Conservation (phyloP, 2,888 invertebrate species). For the Apeira syringaria region DNA sequence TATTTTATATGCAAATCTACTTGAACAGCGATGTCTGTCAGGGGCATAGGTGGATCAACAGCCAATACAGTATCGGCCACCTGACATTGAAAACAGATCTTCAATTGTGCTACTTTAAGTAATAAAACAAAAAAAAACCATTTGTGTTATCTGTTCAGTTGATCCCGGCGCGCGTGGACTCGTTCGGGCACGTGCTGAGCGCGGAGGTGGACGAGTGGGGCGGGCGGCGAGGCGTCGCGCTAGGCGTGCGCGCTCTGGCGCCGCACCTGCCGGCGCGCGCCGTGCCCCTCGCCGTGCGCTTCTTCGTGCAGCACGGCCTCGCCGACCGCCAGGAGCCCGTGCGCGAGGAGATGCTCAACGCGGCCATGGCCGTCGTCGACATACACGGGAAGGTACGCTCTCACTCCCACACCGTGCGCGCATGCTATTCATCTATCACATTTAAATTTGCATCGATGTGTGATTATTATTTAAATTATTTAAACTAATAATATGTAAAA, state of each 20-base stretch:
- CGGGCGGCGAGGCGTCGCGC: conserved; percentile 93
- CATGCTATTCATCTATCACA: too few species aligned
- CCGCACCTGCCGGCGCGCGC: conserved; percentile 86
- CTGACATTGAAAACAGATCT: too few species aligned
- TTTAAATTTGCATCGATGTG: too few species aligned
- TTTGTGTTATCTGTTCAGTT: conserved; percentile 66
- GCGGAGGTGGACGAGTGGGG: conserved; percentile 96
- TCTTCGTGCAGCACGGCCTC: conserved; percentile 93
- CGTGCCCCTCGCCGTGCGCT: conserved; percentile 88
- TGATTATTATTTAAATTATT: too few species aligned
- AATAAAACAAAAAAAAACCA: too few species aligned
- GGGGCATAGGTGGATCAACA: too few species aligned
- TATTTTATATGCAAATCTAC: too few species aligned
- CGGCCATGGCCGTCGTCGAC: conserved; percentile 96
- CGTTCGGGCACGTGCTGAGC: conserved; percentile 94
- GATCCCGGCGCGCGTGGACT: conserved; percentile 94
- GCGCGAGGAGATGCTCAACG: conserved; percentile 95
- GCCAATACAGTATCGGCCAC: too few species aligned
- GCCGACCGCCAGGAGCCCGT: conserved; percentile 93
- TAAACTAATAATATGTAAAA: too few species aligned
- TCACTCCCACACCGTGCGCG: too few species aligned
- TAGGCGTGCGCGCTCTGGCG: conserved; percentile 91
- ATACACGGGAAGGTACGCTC: conserved; percentile 92
- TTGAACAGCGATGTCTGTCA: too few species aligned
- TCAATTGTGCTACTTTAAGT: too few species aligned